These are phyloP conservation scores for Stenotaenia linearis DNA, from an alignment of 2,888 invertebrate species.

Conservation along the genomic window DNA sequence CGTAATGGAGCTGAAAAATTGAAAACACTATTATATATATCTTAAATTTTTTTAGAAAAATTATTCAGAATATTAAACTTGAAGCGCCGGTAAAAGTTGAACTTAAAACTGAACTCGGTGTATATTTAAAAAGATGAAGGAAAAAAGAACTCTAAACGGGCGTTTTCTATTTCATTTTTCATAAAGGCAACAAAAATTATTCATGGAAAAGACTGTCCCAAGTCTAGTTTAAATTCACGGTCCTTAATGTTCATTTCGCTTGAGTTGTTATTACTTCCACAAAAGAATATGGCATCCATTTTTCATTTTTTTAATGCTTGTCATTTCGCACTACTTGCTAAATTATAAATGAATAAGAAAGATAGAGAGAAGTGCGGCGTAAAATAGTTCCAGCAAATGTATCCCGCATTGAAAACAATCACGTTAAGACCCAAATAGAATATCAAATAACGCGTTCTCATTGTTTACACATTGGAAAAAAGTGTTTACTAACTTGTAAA, in stretches of 20 bases:
- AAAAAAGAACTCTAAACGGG: background rate
- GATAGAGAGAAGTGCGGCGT: too few relatives aligned
- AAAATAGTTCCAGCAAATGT: too few relatives aligned
- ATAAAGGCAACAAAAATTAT: background rate
- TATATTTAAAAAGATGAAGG: background rate
- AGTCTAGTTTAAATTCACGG: conserved; percentile 19
- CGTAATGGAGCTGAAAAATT: conserved; percentile 16
- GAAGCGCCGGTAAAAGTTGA: too few relatives aligned
- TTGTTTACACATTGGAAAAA: too few relatives aligned
- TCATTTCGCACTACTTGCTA: background rate
- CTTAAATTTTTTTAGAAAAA: background rate
- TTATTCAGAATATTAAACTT: too few relatives aligned
- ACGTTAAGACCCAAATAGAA: background rate
- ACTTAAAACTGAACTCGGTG: too few relatives aligned
- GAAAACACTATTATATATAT: background rate
- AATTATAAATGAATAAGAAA: background rate
- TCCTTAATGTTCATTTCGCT: conserved; percentile 19
- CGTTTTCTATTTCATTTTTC: conserved; percentile 3
- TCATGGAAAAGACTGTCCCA: conserved; percentile 14
- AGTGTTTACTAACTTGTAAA: background rate
- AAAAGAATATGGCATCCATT: conserved; percentile 7
- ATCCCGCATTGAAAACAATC: background rate
- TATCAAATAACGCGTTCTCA: background rate
- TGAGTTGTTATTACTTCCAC: conserved; percentile 24
- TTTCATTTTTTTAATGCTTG: conserved; percentile 9